Conservation (phyloP, 2,888 invertebrate genomes). For the Neoitamus cyanurus region DNA sequence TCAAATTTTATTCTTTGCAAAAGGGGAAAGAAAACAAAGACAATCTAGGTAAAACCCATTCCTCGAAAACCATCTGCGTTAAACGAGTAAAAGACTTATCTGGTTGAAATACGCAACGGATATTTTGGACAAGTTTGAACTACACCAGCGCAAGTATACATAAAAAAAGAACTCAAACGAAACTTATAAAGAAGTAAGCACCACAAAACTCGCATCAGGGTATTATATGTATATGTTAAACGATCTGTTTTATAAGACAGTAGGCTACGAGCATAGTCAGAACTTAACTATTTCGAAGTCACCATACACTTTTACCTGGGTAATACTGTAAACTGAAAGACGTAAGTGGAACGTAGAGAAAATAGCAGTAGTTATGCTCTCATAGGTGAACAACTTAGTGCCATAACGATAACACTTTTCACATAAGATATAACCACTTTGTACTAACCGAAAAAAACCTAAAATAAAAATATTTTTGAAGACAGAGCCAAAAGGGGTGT, state of each 20-base stretch:
- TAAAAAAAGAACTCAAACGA: background rate
- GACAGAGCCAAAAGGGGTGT: background rate
- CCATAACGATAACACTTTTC: conserved; percentile 36
- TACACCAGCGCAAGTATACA: background rate
- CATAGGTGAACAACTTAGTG: conserved; percentile 36
- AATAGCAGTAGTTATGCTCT: conserved; percentile 4
- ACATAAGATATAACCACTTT: conserved; percentile 21
- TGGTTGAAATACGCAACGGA: too few species aligned
- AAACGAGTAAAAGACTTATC: too few species aligned
- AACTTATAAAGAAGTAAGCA: conserved; percentile 10
- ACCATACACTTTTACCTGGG: conserved; percentile 29
- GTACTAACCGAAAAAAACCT: background rate
- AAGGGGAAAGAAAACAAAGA: too few species aligned
- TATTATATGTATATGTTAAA: conserved; percentile 28
- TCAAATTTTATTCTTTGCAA: too few species aligned
- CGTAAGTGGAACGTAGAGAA: background rate
- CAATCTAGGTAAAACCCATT: too few species aligned
- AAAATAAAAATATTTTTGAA: conserved; percentile 11
- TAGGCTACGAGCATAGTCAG: background rate
- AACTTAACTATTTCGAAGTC: conserved; percentile 19
- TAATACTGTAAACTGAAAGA: conserved; percentile 17
- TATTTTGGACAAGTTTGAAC: background rate
- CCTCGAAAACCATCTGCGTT: too few species aligned
- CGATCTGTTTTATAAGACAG: background rate
- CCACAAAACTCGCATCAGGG: conserved; percentile 31